phyloP scores from a whole-genome alignment of 1,140 invertebrate genomes.

The Trichogramma pretiosum region DNA sequence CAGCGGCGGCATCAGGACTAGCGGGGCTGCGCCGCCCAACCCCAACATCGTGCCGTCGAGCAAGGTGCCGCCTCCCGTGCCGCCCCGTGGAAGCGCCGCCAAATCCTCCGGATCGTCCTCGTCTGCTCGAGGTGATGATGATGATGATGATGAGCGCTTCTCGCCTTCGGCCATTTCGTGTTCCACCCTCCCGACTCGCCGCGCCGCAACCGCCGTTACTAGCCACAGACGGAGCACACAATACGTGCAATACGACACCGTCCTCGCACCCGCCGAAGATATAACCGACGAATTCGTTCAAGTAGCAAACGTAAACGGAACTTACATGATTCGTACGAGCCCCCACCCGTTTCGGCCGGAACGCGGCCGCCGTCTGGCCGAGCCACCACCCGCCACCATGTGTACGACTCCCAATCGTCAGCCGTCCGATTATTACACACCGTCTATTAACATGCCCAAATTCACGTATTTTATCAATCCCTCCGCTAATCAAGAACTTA shows the following conservation, averaged over 20 bases:
- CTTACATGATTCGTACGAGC: conserved; percentile 35
- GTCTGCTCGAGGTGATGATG: conserved; percentile 37
- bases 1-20: conserved; percentile 28
- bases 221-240: conserved; percentile 10
- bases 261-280: conserved; percentile 15
- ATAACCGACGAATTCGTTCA: conserved; percentile 35
- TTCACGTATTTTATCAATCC: conserved; percentile 39
- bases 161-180: conserved; percentile 26
- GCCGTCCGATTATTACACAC: not conserved
- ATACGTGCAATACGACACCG: conserved; percentile 20
- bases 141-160: not conserved
- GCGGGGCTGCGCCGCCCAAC: conserved; percentile 32
- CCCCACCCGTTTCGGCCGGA: conserved; percentile 36
- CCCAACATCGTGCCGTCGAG: conserved; percentile 37
- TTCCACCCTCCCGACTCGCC: too few species aligned
- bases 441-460: conserved; percentile 23
- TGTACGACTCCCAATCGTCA: not conserved
- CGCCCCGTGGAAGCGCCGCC: conserved; percentile 59
- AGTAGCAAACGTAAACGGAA: conserved; percentile 29
- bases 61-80: conserved; percentile 70
- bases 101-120: conserved; percentile 22
- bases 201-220: not conserved
- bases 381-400: not conserved
- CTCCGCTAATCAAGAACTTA: conserved; percentile 22
- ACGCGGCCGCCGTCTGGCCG: conserved; percentile 10